Conservation (phyloP, 2,888 invertebrate species). For the Eupeodes luniger region DNA sequence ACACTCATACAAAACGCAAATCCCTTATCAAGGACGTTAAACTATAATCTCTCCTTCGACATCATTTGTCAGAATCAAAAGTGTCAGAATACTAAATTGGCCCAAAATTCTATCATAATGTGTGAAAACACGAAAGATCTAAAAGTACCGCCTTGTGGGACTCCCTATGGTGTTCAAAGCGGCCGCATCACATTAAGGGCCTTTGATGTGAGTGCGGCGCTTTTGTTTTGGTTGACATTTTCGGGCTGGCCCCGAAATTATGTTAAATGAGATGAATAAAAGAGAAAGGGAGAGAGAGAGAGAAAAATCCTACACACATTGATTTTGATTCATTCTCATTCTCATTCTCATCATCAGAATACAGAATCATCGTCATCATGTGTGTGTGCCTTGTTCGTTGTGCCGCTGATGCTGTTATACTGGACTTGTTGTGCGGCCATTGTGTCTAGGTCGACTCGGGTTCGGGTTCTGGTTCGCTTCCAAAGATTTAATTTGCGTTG, state of each 20-base stretch:
- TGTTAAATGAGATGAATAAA: slow-evolving; percentile 62
- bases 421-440: slow-evolving; percentile 42
- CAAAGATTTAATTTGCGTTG: slow-evolving; percentile 4
- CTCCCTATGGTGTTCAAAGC: slow-evolving; percentile 81
- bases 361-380: slow-evolving; percentile 32
- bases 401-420: background rate
- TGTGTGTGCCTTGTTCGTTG: slow-evolving; percentile 41
- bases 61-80: slow-evolving; percentile 65
- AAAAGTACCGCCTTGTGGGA: slow-evolving; percentile 64
- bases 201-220: slow-evolving; percentile 83
- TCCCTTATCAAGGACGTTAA: slow-evolving; percentile 45
- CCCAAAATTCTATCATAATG: slow-evolving; percentile 61
- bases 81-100: slow-evolving; percentile 46
- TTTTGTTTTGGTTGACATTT: slow-evolving; percentile 84
- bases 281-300: background rate
- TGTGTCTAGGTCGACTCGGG: slow-evolving; percentile 25
- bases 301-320: slow-evolving; percentile 13
- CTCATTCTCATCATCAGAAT: background rate
- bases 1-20: background rate
- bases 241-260: slow-evolving; percentile 79
- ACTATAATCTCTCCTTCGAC: slow-evolving; percentile 37
- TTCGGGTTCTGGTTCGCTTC: too few relatives aligned
- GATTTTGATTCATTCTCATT: background rate
- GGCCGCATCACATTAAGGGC: slow-evolving; percentile 81
- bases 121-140: slow-evolving; percentile 75